Percentiles rank a stretch among this genome's conserved stretches.
Conservation (phyloP, 2,113 vertebrate genomes). For the Stictonetta naevosa region DNA sequence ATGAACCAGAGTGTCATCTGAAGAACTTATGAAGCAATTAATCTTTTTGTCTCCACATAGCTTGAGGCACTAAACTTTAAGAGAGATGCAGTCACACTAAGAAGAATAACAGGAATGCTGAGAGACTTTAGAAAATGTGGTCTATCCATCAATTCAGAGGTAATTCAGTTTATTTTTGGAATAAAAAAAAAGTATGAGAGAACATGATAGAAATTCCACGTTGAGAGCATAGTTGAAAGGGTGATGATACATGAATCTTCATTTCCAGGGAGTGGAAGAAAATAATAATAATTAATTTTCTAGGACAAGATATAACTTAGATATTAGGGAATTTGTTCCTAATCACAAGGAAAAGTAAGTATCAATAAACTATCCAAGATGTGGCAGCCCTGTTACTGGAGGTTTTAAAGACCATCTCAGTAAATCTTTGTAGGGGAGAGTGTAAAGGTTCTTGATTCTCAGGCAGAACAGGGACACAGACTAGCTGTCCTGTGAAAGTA, state of each 20-base stretch:
- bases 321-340: background rate
- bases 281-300: conserved; percentile 7
- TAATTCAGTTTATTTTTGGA: conserved; percentile 9
- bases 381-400: background rate
- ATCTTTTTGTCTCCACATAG: conserved; percentile 27
- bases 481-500: background rate
- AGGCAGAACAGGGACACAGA: background rate
- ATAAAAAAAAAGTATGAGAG: background rate
- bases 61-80: background rate
- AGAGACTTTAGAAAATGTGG: conserved; percentile 28
- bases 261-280: background rate
- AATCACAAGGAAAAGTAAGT: background rate
- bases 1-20: conserved; percentile 30
- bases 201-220: conserved; percentile 8
- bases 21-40: conserved; percentile 59
- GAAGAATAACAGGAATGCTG: background rate
- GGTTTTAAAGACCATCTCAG: background rate
- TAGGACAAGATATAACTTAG: background rate
- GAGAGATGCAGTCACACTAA: background rate
- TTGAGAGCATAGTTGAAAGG: background rate
- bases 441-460: background rate
- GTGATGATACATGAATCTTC: background rate
- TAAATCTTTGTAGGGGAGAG: background rate
- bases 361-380: background rate
- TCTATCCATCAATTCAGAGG: background rate